Evolutionary conservation across 2,888 invertebrate species (phyloP).

Genomic region (Glomeris marginata): DNA sequence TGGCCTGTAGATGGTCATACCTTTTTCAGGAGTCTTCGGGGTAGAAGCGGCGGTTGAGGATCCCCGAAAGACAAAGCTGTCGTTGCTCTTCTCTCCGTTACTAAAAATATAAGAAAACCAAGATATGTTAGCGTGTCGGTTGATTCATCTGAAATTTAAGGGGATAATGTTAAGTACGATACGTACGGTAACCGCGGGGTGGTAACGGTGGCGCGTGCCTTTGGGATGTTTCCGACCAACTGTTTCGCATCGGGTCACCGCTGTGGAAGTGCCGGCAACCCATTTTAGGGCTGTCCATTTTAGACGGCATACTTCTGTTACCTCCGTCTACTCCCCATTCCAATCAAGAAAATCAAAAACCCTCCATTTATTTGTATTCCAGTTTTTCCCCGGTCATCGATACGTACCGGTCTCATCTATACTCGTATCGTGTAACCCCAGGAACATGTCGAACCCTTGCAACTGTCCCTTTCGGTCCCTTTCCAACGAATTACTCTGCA

Average conservation of each 20-base stretch:
- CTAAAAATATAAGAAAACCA: too few species aligned
- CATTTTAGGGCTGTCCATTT: conserved; percentile 22
- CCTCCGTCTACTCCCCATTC: too few species aligned
- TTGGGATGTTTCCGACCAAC: conserved; percentile 33
- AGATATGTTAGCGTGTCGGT: too few species aligned
- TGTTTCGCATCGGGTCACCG: conserved; percentile 33
- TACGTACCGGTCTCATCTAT: too few species aligned
- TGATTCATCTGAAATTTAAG: conserved; percentile 2
- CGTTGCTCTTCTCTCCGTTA: conserved; percentile 12
- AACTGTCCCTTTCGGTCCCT: too few species aligned
- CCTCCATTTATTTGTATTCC: too few species aligned
- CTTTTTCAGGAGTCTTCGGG: conserved; percentile 29
- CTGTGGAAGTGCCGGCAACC: conserved; percentile 37
- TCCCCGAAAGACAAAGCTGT: conserved; percentile 22
- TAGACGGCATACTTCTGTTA: conserved; percentile 10
- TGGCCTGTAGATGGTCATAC: too few species aligned
- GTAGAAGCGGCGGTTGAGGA: conserved; percentile 33
- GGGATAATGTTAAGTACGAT: not conserved
- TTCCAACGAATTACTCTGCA: too few species aligned
- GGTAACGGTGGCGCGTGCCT: conserved; percentile 57
- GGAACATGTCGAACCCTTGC: too few species aligned
- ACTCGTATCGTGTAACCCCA: too few species aligned
- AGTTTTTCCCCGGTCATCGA: too few species aligned
- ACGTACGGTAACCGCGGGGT: conserved; percentile 55
- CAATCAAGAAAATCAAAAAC: too few species aligned